Conservation (phyloP, 2,888 invertebrate genomes). For the Leucozona laternaria region DNA sequence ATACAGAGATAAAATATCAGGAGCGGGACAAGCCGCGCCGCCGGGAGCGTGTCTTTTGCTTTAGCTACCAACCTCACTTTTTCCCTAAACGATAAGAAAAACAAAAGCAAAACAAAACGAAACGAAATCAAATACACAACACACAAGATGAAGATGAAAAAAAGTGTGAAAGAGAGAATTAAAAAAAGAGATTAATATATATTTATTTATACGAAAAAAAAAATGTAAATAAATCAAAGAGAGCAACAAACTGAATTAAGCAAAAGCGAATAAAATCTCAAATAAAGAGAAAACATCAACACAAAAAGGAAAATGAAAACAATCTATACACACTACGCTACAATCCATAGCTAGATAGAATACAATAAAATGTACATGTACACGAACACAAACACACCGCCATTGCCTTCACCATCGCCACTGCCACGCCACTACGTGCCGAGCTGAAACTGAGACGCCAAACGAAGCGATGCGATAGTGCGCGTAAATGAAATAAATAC, state of each 20-base stretch:
- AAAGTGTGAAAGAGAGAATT: slow-evolving; percentile 6
- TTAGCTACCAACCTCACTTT: slow-evolving; percentile 17
- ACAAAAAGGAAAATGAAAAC: slow-evolving; percentile 42
- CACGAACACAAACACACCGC: background rate
- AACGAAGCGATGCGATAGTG: slow-evolving; percentile 66
- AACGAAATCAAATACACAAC: slow-evolving; percentile 48
- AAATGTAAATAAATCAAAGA: slow-evolving; percentile 43
- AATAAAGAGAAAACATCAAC: slow-evolving; percentile 62
- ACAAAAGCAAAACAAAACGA: slow-evolving; percentile 71
- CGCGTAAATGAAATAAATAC: slow-evolving; percentile 72
- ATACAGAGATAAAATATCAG: slow-evolving; percentile 40
- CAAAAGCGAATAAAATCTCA: slow-evolving; percentile 23
- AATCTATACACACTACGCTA: slow-evolving; percentile 26
- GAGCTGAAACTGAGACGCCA: slow-evolving; percentile 35
- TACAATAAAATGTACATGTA: slow-evolving; percentile 56
- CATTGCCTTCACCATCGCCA: too few species aligned
- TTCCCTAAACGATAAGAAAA: slow-evolving; percentile 56
- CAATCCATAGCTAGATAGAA: slow-evolving; percentile 23
- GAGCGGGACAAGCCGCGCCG: slow-evolving; percentile 4
- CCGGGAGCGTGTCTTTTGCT: slow-evolving; percentile 22
- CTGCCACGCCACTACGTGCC: background rate
- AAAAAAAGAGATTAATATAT: background rate
- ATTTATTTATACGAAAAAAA: too few species aligned
- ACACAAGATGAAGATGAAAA: slow-evolving; percentile 12
- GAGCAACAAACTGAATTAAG: slow-evolving; percentile 30